Conservation (phyloP, 2,888 invertebrate genomes). For the Noctua pronuba region DNA sequence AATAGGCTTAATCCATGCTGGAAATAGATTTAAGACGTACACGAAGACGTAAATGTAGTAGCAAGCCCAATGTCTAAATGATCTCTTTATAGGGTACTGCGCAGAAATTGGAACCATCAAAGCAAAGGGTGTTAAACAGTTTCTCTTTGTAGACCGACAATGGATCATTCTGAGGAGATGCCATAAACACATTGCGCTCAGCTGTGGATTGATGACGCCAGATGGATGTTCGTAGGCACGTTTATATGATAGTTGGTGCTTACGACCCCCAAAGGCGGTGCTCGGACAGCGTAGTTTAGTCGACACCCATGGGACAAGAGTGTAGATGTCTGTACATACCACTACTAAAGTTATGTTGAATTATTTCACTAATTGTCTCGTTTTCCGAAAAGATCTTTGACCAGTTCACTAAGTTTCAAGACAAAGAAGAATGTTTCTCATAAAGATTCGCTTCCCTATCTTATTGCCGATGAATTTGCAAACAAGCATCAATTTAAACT, state of each 20-base stretch:
- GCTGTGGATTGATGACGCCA: conserved; percentile 12
- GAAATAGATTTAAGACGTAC: background rate
- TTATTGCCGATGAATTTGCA: conserved; percentile 43
- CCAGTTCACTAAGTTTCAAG: background rate
- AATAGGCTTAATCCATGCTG: background rate
- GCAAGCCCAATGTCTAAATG: background rate
- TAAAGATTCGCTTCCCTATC: conserved; percentile 28
- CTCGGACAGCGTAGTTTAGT: background rate
- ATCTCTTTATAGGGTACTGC: background rate
- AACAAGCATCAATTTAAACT: conserved; percentile 58
- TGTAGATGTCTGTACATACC: too few species aligned
- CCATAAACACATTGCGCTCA: conserved; percentile 30
- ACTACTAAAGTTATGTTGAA: conserved; percentile 11
- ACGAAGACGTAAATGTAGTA: background rate
- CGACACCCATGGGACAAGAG: background rate
- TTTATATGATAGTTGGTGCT: conserved; percentile 15
- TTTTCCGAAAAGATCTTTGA: background rate
- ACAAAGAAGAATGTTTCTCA: conserved; percentile 19
- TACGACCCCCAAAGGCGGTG: conserved; percentile 20
- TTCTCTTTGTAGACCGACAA: conserved; percentile 3
- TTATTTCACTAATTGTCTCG: background rate
- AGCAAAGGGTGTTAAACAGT: background rate
- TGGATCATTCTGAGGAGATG: conserved; percentile 16
- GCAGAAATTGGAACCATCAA: background rate
- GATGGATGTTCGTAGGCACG: background rate